Conservation (phyloP, 1,140 invertebrate genomes). For the Goniozus legneri region DNA sequence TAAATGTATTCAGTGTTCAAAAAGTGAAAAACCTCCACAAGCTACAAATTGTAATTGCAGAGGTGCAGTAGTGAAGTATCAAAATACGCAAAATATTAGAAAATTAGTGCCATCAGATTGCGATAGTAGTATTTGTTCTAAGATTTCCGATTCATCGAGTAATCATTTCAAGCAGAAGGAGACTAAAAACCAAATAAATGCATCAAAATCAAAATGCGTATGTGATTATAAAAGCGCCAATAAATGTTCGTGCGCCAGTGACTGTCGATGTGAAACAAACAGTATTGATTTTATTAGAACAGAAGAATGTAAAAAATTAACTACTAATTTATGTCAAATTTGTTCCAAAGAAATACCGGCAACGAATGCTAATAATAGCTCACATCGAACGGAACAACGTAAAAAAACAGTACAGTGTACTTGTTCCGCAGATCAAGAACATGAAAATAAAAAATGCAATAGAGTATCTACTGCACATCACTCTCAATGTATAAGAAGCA, state of each 20-base stretch:
- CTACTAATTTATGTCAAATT: slow-evolving; percentile 6
- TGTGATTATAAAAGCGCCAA: slow-evolving; percentile 11
- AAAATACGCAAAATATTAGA: neutral
- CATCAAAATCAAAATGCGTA: slow-evolving; percentile 31
- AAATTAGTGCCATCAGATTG: neutral
- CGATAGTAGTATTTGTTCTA: too few species aligned
- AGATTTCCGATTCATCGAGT: neutral
- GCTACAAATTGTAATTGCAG: neutral
- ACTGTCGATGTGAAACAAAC: neutral
- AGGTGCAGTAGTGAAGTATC: neutral
- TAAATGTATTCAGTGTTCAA: neutral
- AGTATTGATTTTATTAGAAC: neutral
- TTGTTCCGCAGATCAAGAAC: too few species aligned
- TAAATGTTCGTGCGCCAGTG: neutral
- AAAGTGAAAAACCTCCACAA: neutral
- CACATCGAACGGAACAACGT: too few species aligned
- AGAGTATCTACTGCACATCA: too few species aligned
- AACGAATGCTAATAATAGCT: too few species aligned
- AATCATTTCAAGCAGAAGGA: slow-evolving; percentile 36
- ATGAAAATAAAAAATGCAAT: too few species aligned
- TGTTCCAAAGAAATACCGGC: slow-evolving; percentile 3
- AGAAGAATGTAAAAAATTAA: slow-evolving; percentile 2
- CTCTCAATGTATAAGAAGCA: too few species aligned
- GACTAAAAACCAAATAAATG: slow-evolving; percentile 44
- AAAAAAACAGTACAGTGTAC: too few species aligned